Evolutionary conservation across 2,888 invertebrate genomes (phyloP), one percentile per base, ranked within the genome.

Genomic region (Andrena bicolor): DNA sequence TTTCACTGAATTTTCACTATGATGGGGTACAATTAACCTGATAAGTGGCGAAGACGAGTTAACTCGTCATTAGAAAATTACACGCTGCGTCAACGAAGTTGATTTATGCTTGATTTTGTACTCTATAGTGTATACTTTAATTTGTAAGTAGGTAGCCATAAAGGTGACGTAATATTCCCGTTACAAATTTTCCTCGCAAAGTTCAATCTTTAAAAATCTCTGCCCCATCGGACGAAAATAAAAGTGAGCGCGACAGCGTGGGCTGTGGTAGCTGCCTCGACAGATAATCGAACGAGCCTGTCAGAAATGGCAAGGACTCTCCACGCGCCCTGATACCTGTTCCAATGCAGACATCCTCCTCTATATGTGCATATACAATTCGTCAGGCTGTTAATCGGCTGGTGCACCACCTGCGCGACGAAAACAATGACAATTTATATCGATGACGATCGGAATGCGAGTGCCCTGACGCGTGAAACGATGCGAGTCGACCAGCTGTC

Each of bases 371-470:
- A 65, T 61, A 79, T 30, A 51, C 32, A 32, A 49, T 6, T 6
- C 16, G n/a, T 5, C 49, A 63, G 16, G 48, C 61, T 16, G 58
- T 76, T 83, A 75, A 79, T 79, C 78, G 76, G 53, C 53, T 58
- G 48, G 74, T 53, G 76, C 51, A 79, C 72, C 88, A 87, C 83
- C 86, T 86, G 88, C 56, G 1, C 79, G 79, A 74, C 74, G 82
- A 84, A 82, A 86, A 88, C 80, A 89, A 87, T 87, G 87, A 88
- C 79, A 81, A 89, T 87, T 86, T 84, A 74, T 80, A 82, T 78
- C 71, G 84, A 86, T 68, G 88, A 86, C 51, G 76, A 87, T 83
- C 61, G 87, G 85, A 87, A 87, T 86, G 86, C 81, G 76, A 64
- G 69, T 73, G 73, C 68, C 60, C 71, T 73, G 78, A 79, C 78